Conservation (phyloP, 1,140 invertebrate genomes). For the Colletes gigas region DNA sequence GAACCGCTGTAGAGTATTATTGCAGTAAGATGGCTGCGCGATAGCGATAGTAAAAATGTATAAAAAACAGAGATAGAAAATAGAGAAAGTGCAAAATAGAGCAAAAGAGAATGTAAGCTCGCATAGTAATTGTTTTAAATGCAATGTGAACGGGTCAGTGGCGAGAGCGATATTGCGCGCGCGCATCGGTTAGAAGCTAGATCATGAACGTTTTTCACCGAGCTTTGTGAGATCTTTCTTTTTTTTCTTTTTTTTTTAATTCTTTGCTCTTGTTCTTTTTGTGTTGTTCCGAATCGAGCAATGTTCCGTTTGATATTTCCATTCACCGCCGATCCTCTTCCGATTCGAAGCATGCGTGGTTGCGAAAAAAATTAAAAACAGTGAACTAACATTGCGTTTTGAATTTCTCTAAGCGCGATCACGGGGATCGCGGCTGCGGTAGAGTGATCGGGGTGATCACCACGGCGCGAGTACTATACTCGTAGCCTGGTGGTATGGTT, state of each 20-base stretch:
- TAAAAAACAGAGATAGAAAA: constrained; percentile 19
- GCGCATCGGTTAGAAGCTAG: constrained; percentile 46
- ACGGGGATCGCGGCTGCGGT: constrained; percentile 72
- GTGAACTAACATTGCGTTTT: not conserved
- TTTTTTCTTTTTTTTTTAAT: constrained; percentile 33
- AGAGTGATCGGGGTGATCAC: constrained; percentile 76
- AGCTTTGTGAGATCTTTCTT: constrained; percentile 54
- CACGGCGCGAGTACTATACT: constrained; percentile 75
- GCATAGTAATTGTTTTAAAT: constrained; percentile 55
- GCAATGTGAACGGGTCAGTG: constrained; percentile 55
- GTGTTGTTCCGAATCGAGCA: constrained; percentile 16
- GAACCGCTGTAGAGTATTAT: constrained; percentile 28
- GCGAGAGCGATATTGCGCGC: constrained; percentile 46
- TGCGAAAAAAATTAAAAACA: not conserved
- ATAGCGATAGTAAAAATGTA: constrained; percentile 24
- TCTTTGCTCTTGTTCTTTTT: constrained; percentile 23
- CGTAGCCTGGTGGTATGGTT: constrained; percentile 79
- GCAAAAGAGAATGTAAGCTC: constrained; percentile 35
- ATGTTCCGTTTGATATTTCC: not conserved
- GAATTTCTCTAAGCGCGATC: constrained; percentile 30
- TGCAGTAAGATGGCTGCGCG: constrained; percentile 16
- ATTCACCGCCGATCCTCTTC: constrained; percentile 42
- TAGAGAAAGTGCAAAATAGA: constrained; percentile 34
- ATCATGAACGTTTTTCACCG: constrained; percentile 45
- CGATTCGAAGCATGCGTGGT: not conserved